A percentile compares a stretch with the other conserved stretches of the same genome.
phyloP scores from a whole-genome alignment of 2,888 invertebrate genomes.

The Autographa pulchrina region DNA sequence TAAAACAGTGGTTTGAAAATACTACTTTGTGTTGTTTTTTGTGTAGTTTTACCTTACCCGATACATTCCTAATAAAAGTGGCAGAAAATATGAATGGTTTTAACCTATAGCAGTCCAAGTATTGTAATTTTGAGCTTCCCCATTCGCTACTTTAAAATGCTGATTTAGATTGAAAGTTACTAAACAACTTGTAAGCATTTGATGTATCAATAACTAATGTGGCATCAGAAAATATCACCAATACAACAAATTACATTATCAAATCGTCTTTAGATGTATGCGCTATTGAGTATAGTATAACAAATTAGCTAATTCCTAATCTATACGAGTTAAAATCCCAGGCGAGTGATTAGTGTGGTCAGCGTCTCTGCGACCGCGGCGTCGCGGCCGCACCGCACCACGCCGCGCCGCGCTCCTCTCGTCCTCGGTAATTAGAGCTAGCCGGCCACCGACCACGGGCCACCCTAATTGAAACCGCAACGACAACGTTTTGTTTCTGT shows the following conservation, averaged over 20 bases:
- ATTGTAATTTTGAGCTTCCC: too few species aligned
- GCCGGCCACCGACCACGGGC: conserved; percentile 57
- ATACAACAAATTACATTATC: too few species aligned
- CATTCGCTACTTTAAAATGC: too few species aligned
- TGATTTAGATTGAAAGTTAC: too few species aligned
- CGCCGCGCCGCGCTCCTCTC: conserved; percentile 25
- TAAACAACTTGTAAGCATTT: too few species aligned
- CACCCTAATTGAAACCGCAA: conserved; percentile 80
- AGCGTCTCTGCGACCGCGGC: conserved; percentile 33
- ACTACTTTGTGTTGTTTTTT: not conserved
- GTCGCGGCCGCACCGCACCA: conserved; percentile 41
- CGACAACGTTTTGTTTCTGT: conserved; percentile 68
- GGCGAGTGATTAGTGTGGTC: conserved; percentile 55
- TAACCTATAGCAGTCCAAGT: not conserved
- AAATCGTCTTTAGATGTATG: too few species aligned
- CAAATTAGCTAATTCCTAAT: conserved; percentile 42
- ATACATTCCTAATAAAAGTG: not conserved
- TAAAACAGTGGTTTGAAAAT: conserved; percentile 10
- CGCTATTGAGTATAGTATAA: conserved; percentile 9
- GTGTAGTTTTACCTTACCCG: not conserved
- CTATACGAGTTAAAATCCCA: conserved; percentile 41
- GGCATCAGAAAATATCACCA: too few species aligned
- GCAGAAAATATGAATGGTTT: not conserved
- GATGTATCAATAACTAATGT: too few species aligned
- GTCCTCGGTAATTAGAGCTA: conserved; percentile 70